Conservation (phyloP, 2,888 invertebrate species). For the Nymphalis urticae region DNA sequence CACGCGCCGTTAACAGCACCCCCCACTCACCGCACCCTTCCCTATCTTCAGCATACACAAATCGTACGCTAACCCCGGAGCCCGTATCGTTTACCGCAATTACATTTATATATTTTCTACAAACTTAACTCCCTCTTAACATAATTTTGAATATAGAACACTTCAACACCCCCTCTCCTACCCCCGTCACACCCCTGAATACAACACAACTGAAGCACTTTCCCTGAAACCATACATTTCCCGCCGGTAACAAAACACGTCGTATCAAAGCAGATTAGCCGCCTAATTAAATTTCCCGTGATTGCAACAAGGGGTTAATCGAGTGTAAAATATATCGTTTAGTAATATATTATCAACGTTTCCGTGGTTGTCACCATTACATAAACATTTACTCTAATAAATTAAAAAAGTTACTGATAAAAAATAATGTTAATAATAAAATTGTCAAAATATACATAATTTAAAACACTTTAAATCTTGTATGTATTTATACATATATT, state of each 20-base stretch:
- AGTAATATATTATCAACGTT: constrained; percentile 21
- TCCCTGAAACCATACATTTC: constrained; percentile 71
- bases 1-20: constrained; percentile 63
- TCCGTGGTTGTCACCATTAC: neutral
- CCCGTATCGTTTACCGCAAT: constrained; percentile 34
- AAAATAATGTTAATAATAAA: too few species aligned
- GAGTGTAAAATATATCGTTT: constrained; percentile 55
- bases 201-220: constrained; percentile 64
- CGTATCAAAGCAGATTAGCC: constrained; percentile 74
- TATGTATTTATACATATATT: too few species aligned
- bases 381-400: too few species aligned
- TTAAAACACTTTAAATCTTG: too few species aligned
- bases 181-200: constrained; percentile 38
- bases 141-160: constrained; percentile 32
- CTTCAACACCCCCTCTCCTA: constrained; percentile 22
- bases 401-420: too few species aligned
- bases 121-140: constrained; percentile 10
- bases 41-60: constrained; percentile 31
- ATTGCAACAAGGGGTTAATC: constrained; percentile 71
- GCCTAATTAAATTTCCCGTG: constrained; percentile 77
- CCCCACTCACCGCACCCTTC: constrained; percentile 34
- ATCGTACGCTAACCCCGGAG: constrained; percentile 27
- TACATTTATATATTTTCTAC: constrained; percentile 15
- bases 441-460: too few species aligned
- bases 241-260: constrained; percentile 67